Conservation (phyloP, 2,888 invertebrate genomes). For the Caenorhabditis uteleia region DNA sequence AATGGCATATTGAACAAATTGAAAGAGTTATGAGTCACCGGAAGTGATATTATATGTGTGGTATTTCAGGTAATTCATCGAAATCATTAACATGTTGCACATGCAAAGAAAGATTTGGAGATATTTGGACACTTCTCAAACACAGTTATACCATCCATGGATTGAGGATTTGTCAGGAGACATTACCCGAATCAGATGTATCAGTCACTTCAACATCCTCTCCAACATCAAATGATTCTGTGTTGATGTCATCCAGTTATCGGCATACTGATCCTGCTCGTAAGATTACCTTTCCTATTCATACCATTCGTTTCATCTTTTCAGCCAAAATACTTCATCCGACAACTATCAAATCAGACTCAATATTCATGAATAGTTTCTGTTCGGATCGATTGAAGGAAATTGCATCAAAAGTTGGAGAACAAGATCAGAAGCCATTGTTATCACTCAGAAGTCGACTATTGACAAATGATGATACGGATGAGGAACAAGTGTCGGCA, state of each 20-base stretch:
- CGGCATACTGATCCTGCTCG: conserved; percentile 10
- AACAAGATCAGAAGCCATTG: conserved; percentile 35
- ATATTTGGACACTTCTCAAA: conserved; percentile 66
- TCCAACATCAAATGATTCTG: conserved; percentile 43
- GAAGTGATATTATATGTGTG: too few species aligned
- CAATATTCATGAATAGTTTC: conserved; percentile 43
- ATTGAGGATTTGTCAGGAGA: conserved; percentile 57
- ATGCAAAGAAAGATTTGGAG: conserved; percentile 62
- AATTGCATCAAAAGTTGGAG: conserved; percentile 62
- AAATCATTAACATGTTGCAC: conserved; percentile 60
- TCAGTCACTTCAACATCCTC: conserved; percentile 50
- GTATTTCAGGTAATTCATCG: conserved; percentile 19
- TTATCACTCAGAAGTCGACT: conserved; percentile 25
- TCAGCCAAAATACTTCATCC: conserved; percentile 26
- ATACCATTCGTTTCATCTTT: conserved; percentile 1
- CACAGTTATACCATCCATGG: conserved; percentile 64
- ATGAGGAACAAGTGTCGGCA: conserved; percentile 54
- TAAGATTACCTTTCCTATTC: not conserved
- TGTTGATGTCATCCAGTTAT: conserved; percentile 35
- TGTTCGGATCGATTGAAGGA: conserved; percentile 67
- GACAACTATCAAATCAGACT: conserved; percentile 31
- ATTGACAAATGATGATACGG: conserved; percentile 50
- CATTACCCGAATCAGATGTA: conserved; percentile 39
- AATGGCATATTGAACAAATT: too few species aligned
- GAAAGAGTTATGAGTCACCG: too few species aligned